Conservation (phyloP, 2,888 invertebrate genomes). For the Heterodera filipjevi region DNA sequence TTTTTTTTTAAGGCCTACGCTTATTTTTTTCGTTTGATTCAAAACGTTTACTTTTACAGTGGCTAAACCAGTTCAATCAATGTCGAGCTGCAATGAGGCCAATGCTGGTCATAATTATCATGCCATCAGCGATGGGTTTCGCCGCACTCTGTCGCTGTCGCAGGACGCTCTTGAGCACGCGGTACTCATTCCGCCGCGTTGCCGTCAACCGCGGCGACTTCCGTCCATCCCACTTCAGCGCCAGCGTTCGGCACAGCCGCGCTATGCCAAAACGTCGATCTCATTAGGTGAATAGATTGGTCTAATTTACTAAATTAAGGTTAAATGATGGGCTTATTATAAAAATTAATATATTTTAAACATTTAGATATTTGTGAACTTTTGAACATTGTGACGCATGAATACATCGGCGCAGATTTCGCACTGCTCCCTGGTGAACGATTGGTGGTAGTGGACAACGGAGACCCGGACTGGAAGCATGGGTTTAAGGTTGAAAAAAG, state of each 20-base stretch:
- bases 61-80: too few relatives aligned
- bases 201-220: neutral
- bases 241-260: neutral
- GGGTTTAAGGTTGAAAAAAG: slow-evolving; percentile 49
- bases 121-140: too few relatives aligned
- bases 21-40: too few relatives aligned
- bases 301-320: too few relatives aligned
- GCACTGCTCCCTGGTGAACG: slow-evolving; percentile 55
- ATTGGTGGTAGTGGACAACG: slow-evolving; percentile 59
- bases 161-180: too few relatives aligned
- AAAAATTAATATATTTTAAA: neutral
- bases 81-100: too few relatives aligned
- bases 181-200: neutral
- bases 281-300: neutral
- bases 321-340: neutral
- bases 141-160: too few relatives aligned
- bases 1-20: too few relatives aligned
- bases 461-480: slow-evolving; percentile 64
- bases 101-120: too few relatives aligned
- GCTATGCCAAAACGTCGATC: neutral
- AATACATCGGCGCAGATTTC: slow-evolving; percentile 46
- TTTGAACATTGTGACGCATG: slow-evolving; percentile 59
- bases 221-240: neutral
- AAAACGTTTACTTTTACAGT: too few relatives aligned
- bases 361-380: neutral